Conservation (phyloP, 2,113 vertebrate genomes). For the Ginglymostoma cirratum region DNA sequence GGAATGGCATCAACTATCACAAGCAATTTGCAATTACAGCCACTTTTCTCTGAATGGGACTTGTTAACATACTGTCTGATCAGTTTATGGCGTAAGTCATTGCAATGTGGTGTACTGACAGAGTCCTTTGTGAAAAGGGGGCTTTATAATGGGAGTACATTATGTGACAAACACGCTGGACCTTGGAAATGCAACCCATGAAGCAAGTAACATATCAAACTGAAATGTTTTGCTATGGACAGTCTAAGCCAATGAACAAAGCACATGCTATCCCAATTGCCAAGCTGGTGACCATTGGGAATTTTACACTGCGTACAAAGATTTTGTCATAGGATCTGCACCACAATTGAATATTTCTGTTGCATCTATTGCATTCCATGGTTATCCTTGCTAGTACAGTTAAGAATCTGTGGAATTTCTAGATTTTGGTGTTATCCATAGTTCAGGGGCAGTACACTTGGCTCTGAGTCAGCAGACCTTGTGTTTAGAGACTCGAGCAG, state of each 20-base stretch:
- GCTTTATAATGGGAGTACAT: not conserved
- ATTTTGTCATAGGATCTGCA: not conserved
- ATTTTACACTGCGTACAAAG: not conserved
- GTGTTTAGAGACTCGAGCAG: not conserved
- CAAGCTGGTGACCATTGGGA: not conserved
- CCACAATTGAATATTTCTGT: not conserved
- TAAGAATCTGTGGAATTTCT: not conserved
- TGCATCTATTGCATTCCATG: too few relatives aligned
- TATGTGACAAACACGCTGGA: not conserved
- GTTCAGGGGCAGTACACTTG: not conserved
- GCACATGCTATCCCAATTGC: not conserved
- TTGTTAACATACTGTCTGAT: not conserved
- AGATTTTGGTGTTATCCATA: not conserved
- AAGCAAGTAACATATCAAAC: not conserved
- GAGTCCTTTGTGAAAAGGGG: not conserved
- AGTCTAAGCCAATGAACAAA: not conserved
- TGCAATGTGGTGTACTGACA: not conserved
- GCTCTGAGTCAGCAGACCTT: not conserved
- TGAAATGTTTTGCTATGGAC: not conserved
- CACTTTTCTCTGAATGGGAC: not conserved
- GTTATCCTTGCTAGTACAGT: not conserved
- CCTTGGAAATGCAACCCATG: not conserved
- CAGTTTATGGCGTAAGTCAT: too few relatives aligned
- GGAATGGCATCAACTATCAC: too few relatives aligned
- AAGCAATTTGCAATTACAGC: not conserved